phyloP scores from a whole-genome alignment of 2,888 invertebrate genomes.

The Torymus aiolomorphi region DNA sequence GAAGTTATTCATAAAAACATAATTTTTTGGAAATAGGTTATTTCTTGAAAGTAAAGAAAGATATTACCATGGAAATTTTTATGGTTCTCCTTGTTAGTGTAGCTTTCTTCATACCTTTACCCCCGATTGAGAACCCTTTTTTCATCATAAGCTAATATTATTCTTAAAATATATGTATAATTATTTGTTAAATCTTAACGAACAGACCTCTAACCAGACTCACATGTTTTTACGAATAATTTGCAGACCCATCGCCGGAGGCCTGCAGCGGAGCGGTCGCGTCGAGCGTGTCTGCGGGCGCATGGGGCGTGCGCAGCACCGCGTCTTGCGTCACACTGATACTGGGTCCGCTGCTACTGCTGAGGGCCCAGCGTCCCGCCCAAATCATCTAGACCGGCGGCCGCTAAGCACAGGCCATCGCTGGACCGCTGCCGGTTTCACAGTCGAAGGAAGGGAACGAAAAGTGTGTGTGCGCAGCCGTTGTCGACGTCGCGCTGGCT shows the following conservation, averaged over 20 bases:
- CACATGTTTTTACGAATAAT: slow-evolving; percentile 6
- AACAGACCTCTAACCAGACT: too few species aligned
- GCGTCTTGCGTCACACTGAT: too few species aligned
- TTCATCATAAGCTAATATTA: too few species aligned
- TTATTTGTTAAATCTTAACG: too few species aligned
- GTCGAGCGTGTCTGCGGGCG: slow-evolving; percentile 71
- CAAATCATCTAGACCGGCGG: not conserved
- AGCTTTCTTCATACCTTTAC: too few species aligned
- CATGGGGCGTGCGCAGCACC: slow-evolving; percentile 52
- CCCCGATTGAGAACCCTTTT: too few species aligned
- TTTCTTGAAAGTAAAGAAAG: too few species aligned
- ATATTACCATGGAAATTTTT: too few species aligned
- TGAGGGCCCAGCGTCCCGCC: slow-evolving; percentile 46
- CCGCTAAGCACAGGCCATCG: not conserved
- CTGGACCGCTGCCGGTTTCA: not conserved
- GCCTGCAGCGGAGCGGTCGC: slow-evolving; percentile 70
- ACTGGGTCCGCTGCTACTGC: slow-evolving; percentile 61
- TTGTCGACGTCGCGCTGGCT: slow-evolving; percentile 36
- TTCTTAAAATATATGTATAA: too few species aligned
- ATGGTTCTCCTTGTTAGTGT: too few species aligned
- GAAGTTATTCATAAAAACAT: too few species aligned
- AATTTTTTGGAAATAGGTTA: too few species aligned
- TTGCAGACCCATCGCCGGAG: slow-evolving; percentile 70
- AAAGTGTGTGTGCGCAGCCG: not conserved
- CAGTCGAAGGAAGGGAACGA: slow-evolving; percentile 16